Percentiles rank a stretch among this genome's conserved stretches.
Evolutionary conservation across 2,113 vertebrate genomes (phyloP).

Genomic region (Clarias batrachus): DNA sequence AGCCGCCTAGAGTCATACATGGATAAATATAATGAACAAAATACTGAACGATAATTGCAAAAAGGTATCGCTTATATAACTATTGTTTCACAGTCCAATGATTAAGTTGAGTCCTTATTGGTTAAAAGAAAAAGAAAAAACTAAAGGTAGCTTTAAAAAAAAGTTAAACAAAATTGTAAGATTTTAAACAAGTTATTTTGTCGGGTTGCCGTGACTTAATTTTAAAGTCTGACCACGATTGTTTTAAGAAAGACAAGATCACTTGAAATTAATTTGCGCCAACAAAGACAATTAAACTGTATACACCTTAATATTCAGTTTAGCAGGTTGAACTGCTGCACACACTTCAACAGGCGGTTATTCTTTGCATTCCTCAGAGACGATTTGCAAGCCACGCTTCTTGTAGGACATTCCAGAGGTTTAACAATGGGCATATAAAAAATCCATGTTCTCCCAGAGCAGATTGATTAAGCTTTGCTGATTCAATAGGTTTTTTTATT

Average conservation of each 20-base stretch:
- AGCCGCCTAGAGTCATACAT: background rate
- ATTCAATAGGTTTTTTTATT: background rate
- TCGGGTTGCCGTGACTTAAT: background rate
- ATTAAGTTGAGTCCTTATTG: background rate
- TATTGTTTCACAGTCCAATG: too few relatives aligned
- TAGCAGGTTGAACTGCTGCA: background rate
- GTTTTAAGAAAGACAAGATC: background rate
- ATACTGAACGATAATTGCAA: background rate
- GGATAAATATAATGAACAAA: background rate
- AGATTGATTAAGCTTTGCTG: slow-evolving; percentile 4
- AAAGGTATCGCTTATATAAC: background rate
- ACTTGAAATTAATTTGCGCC: background rate
- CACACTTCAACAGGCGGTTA: background rate
- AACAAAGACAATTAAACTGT: background rate
- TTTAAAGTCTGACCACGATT: background rate
- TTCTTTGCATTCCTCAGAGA: background rate
- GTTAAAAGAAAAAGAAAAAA: too few relatives aligned
- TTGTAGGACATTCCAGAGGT: background rate
- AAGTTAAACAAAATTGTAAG: too few relatives aligned
- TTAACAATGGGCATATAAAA: background rate
- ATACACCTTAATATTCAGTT: background rate
- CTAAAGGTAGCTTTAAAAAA: too few relatives aligned
- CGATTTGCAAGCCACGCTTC: background rate
- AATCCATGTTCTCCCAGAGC: background rate
- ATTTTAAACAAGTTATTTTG: background rate